Evolutionary conservation across 2,888 invertebrate genomes (phyloP), one percentile per base, ranked within the genome.

Genomic region (Pachliopta kotzebuea): DNA sequence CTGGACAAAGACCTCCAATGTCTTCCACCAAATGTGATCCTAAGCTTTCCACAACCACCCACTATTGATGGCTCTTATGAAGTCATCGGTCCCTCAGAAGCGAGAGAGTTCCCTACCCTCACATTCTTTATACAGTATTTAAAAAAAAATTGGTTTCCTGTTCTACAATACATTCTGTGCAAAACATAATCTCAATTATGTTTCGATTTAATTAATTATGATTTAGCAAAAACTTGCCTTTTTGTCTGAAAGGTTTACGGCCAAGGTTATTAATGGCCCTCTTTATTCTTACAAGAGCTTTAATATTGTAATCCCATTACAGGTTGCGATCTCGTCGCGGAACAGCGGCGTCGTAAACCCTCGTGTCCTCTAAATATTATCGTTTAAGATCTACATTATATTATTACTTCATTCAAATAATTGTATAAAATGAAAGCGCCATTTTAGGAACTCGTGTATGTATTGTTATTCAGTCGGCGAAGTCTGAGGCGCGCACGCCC

Each of bases 391-490:
- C 56, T 57, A 65, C 68, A 65, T 75, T 74, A 73, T 69, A 72
- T 69, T 72, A 74, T 69, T 69, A 69, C 69, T 69, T 73, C 70
- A 71, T 76, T 62, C 31, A 53, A 60, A 57, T 63, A 50, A 57
- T 63, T 56, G 42, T 45, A 42, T 67, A 65, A 75, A 76, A 74
- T 71, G 70, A 72, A 74, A 80, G 85, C 83, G 78, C 74, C 85
- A 80, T 88, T 88, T 88, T 86, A 88, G 84, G 73, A 73, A 72
- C 76, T 77, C 76, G 74, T 37, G 37, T 76, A 79, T 81, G 83
- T 85, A 91, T 91, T 91, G 89, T 89, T 90, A 91, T 91, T 91
- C 91, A 86, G 88, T 79, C 79, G 79, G 76, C 85, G 86, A 74
- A 78, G 86, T 79, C 83, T 78, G 76, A 77, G 80, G 75, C 84